These are phyloP conservation scores for Aphidius ervi DNA, from an alignment of 1,140 invertebrate species.

Conservation along the genomic window DNA sequence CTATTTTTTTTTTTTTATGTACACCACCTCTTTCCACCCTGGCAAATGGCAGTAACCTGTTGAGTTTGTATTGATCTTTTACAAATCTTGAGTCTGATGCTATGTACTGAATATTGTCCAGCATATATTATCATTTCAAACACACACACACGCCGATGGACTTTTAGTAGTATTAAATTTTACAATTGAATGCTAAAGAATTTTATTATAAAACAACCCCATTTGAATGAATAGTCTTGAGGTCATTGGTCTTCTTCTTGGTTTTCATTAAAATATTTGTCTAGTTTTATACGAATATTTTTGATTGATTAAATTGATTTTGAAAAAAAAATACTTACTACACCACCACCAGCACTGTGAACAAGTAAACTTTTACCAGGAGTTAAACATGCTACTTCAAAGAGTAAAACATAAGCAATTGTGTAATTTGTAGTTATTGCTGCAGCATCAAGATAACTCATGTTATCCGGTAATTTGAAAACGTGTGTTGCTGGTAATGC, in stretches of 20 bases:
- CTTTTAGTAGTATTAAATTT: too few relatives aligned
- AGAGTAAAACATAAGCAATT: conserved; percentile 80
- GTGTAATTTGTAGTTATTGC: conserved; percentile 83
- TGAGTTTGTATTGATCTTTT: conserved; percentile 38
- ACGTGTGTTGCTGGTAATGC: conserved; percentile 72
- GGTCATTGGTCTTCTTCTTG: too few relatives aligned
- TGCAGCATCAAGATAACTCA: conserved; percentile 75
- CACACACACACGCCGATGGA: too few relatives aligned
- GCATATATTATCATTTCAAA: too few relatives aligned
- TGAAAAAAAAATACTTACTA: conserved; percentile 64
- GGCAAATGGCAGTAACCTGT: conserved; percentile 29
- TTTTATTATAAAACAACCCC: too few relatives aligned
- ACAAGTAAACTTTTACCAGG: conserved; percentile 77
- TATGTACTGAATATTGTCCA: too few relatives aligned
- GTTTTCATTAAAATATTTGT: too few relatives aligned
- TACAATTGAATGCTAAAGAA: too few relatives aligned
- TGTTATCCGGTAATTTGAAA: conserved; percentile 72
- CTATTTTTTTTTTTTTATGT: conserved; percentile 2
- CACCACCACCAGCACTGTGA: conserved; percentile 82
- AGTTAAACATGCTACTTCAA: conserved; percentile 73
- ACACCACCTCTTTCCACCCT: not conserved
- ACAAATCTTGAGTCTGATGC: conserved; percentile 16
- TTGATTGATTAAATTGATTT: too few relatives aligned
- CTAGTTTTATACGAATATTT: too few relatives aligned
- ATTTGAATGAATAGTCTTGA: too few relatives aligned